phyloP scores from a whole-genome alignment of 1,140 invertebrate genomes.

The Scaptomyza montana region DNA sequence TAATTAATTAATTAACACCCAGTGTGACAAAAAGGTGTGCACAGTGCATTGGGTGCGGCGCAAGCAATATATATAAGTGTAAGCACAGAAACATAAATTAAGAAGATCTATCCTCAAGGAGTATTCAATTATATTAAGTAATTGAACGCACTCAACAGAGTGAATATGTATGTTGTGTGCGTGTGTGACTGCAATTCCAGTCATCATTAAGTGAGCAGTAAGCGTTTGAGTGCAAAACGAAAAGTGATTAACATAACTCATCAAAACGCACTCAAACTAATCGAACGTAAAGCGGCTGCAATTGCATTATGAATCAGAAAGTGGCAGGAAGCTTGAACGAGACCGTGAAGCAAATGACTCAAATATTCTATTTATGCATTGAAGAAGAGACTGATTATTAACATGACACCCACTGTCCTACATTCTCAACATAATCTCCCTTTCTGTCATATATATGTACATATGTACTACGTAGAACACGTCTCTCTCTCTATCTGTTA shows the following conservation, averaged over 20 bases:
- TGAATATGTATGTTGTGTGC: too few species aligned
- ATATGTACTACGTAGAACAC: not conserved
- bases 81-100: not conserved
- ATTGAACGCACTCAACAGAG: constrained; percentile 47
- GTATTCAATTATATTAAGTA: constrained; percentile 72
- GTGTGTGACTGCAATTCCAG: too few species aligned
- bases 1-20: constrained; percentile 39
- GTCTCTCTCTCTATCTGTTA: not conserved
- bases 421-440: not conserved
- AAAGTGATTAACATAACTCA: constrained; percentile 32
- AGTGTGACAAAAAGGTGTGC: constrained; percentile 8
- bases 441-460: not conserved
- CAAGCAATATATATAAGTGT: not conserved
- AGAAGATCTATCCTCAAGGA: constrained; percentile 1
- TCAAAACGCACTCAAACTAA: constrained; percentile 16
- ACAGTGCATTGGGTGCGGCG: constrained; percentile 21
- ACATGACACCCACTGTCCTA: not conserved
- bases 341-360: not conserved
- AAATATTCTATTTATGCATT: constrained; percentile 12
- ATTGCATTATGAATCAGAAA: not conserved
- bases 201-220: constrained; percentile 26
- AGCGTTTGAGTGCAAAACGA: constrained; percentile 6
- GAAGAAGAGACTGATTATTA: constrained; percentile 2
- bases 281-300: constrained; percentile 26
- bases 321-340: not conserved